Conservation (phyloP, 1,140 invertebrate genomes). For the Polypedilum vanderplanki region DNA sequence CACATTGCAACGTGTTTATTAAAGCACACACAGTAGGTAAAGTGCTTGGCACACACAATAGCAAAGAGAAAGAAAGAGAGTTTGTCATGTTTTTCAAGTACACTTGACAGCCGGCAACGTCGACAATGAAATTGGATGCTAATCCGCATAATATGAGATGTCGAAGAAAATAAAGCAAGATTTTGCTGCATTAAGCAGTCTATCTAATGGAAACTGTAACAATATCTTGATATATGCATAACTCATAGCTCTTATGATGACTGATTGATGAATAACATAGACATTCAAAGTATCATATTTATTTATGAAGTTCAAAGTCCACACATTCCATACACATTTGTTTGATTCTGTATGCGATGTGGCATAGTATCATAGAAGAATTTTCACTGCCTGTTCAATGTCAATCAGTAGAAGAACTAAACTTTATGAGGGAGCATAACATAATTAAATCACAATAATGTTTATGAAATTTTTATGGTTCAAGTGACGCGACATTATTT, state of each 20-base stretch:
- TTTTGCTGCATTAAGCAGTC: no score
- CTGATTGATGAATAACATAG: constrained; percentile 18
- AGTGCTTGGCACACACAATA: not conserved
- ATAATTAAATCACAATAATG: not conserved
- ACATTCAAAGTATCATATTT: not conserved
- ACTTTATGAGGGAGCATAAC: not conserved
- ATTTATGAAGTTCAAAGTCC: constrained; percentile 18
- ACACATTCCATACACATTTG: not conserved
- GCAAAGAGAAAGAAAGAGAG: not conserved
- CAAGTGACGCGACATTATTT: not conserved
- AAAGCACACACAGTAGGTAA: not conserved
- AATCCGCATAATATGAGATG: not conserved
- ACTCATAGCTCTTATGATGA: not conserved
- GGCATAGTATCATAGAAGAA: no score
- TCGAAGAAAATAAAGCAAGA: no score
- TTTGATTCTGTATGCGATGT: not conserved
- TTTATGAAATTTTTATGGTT: constrained; percentile 7
- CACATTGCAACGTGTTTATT: not conserved
- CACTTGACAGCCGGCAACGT: not conserved
- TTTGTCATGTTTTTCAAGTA: not conserved
- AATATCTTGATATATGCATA: no score
- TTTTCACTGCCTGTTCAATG: not conserved
- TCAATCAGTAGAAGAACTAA: not conserved
- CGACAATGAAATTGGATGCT: constrained; percentile 7
- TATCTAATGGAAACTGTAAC: no score